phyloP scores from a whole-genome alignment of 2,797 vertebrate genomes.

The Malurus leucopterus region DNA sequence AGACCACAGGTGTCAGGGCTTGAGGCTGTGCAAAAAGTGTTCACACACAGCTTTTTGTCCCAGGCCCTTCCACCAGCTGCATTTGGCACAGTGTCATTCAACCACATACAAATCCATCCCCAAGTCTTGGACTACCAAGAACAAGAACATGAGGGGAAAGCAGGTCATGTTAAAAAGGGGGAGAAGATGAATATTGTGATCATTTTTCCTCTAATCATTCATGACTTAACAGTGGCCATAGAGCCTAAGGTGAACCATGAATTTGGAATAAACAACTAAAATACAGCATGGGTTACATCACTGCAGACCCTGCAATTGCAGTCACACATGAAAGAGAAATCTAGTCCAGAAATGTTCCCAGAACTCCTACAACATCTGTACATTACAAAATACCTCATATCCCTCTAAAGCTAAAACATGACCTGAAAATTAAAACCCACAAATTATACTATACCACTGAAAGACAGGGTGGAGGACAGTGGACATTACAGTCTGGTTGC shows the following conservation, averaged over 20 bases:
- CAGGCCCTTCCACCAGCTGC: rapidly evolving
- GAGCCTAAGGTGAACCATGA: neutral
- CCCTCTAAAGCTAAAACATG: neutral
- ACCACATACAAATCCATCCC: neutral
- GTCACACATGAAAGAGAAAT: neutral
- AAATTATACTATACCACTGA: neutral
- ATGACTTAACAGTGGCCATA: neutral
- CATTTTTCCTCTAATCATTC: neutral
- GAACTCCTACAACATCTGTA: neutral
- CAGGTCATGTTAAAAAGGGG: neutral
- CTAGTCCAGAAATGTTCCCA: neutral
- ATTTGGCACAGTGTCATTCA: neutral
- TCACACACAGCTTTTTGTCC: neutral
- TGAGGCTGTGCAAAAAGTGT: neutral
- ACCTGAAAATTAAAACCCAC: neutral
- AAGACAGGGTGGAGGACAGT: neutral
- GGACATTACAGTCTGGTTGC: neutral
- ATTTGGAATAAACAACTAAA: neutral
- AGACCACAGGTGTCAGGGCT: neutral
- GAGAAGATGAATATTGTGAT: neutral
- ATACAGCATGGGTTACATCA: neutral
- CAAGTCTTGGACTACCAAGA: neutral
- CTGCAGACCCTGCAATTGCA: neutral
- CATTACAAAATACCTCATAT: neutral
- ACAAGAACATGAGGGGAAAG: neutral